Base-by-base conservation (phyloP, 2,797 vertebrate genomes). In the Gallinago solitaria region DNA sequence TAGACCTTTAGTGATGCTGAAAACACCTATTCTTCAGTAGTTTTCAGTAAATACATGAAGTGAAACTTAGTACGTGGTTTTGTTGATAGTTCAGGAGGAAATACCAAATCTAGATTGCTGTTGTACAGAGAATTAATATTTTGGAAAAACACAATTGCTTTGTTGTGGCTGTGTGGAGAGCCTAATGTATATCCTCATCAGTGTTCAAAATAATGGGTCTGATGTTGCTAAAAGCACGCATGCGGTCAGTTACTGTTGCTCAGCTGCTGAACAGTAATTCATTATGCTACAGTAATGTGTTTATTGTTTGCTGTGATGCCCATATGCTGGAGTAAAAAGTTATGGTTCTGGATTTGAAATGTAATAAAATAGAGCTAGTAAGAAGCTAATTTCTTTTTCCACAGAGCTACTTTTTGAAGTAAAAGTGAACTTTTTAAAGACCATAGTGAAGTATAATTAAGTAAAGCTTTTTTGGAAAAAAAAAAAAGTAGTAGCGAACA, bases 341-440 rank as follows among this genome's bases (percentile, higher is more conserved):
- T 85, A 93, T 3, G 25, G 35, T 71, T 91, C 50, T 54, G 73
- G 21, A 87, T 83, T 90, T 85, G 69, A 81, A 93, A 88, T 51
- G 51, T 69, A 90, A 73, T 83, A 93, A 91, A 96, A 56, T 11
- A 81, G 25, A 88, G 25, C 59, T 83, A 63, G 60, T 69, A 73
- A 90, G 91, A 83, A 90, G 60, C 47, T 90, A 45, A 56, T 87
- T 86, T 95, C 13, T 84, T 92, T 96, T 90, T 81, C 74, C 67
- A 77, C 21, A 67, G 51, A 85, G 33, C 48, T 87, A 64, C 48
- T 91, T 93, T 90, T 88, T 2, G 3, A 79, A 79, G 60, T 79
- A 67, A 7, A 14, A 79, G 54, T 87, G 59, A 91, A 84, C 59
- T 75, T 91, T 75, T 84, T 30, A 90, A 87, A 37, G 54, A 59